Evolutionary conservation across 2,113 vertebrate species (phyloP).

Genomic region (Paratilapia polleni): DNA sequence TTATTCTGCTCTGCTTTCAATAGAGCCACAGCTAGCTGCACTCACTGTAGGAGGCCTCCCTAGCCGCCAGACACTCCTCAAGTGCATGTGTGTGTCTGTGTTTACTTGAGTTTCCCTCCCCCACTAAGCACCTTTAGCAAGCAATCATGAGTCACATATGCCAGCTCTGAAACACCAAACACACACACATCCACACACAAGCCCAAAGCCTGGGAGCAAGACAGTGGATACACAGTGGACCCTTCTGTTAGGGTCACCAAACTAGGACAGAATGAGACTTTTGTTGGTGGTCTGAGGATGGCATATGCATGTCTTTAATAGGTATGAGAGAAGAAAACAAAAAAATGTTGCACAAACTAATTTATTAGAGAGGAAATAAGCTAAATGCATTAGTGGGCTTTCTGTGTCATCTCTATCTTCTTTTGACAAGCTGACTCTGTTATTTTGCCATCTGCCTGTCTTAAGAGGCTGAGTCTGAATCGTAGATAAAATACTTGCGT

Average conservation of each 20-base stretch:
- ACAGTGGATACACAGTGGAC: neutral
- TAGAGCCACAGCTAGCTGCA: conserved; percentile 32
- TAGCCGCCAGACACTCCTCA: conserved; percentile 42
- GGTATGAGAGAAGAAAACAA: neutral
- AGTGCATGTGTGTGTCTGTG: conserved; percentile 29
- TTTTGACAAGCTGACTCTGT: neutral
- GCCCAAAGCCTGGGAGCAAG: neutral
- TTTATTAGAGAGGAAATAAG: neutral
- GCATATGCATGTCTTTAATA: neutral
- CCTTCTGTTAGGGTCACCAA: conserved; percentile 4
- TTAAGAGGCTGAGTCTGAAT: neutral
- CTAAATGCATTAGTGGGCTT: neutral
- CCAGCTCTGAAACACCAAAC: conserved; percentile 3
- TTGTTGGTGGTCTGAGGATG: neutral
- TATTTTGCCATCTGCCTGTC: neutral
- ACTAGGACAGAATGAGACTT: neutral
- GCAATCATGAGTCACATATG: conserved; percentile 38
- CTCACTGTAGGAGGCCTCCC: conserved; percentile 47
- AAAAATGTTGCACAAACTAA: neutral
- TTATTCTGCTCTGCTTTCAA: conserved; percentile 47
- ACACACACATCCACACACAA: conserved; percentile 3
- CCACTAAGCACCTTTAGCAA: conserved; percentile 41
- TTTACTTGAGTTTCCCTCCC: conserved; percentile 49
- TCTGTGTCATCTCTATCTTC: neutral
- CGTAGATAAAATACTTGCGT: neutral